These are phyloP conservation scores for Bedellia somnulentella DNA, from an alignment of 2,888 invertebrate species.

Conservation along the genomic window DNA sequence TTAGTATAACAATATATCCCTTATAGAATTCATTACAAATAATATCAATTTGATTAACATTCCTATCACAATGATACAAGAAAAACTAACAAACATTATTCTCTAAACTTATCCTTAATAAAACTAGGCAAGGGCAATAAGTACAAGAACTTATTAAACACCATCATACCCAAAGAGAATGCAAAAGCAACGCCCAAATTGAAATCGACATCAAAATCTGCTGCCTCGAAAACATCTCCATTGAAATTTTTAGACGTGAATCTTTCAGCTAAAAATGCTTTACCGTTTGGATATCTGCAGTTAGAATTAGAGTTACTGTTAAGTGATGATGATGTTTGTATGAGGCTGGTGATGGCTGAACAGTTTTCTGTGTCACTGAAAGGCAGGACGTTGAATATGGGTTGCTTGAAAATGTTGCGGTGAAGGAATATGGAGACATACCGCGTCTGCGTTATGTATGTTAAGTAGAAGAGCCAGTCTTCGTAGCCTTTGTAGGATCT, in stretches of 20 bases:
- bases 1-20: too few species aligned
- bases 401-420: slow-evolving; percentile 67
- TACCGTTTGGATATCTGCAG: slow-evolving; percentile 72
- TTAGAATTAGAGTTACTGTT: slow-evolving; percentile 56
- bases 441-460: slow-evolving; percentile 76
- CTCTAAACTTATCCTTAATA: slow-evolving; percentile 85
- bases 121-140: slow-evolving; percentile 82
- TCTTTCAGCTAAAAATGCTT: slow-evolving; percentile 70
- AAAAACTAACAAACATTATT: too few species aligned
- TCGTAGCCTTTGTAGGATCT: slow-evolving; percentile 78
- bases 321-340: slow-evolving; percentile 53
- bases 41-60: too few species aligned
- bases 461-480: slow-evolving; percentile 79
- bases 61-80: too few species aligned
- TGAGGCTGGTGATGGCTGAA: slow-evolving; percentile 47
- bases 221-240: slow-evolving; percentile 57
- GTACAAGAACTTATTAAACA: slow-evolving; percentile 84
- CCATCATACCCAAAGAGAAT: slow-evolving; percentile 77
- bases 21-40: too few species aligned
- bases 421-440: slow-evolving; percentile 78
- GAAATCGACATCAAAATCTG: slow-evolving; percentile 69
- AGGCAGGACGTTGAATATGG: slow-evolving; percentile 53
- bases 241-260: slow-evolving; percentile 62
- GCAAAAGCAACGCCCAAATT: slow-evolving; percentile 83
- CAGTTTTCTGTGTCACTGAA: slow-evolving; percentile 60